Conservation (phyloP, 2,888 invertebrate species). For the Caradrina clavipalpis region DNA sequence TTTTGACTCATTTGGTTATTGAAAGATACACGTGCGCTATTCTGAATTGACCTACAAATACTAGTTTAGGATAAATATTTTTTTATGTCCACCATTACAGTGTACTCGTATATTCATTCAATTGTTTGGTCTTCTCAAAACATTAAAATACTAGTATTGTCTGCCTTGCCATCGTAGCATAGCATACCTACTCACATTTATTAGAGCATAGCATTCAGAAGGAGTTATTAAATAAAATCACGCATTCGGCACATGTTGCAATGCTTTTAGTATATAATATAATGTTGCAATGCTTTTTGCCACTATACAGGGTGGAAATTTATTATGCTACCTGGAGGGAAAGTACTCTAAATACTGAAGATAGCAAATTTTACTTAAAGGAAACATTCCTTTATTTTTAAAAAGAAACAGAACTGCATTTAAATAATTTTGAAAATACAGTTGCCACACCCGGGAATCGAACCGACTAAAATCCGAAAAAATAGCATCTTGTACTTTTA, state of each 20-base stretch:
- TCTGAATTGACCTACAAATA: constrained; percentile 5
- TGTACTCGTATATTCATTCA: background rate
- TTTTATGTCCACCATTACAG: background rate
- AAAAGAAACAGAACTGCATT: too few relatives aligned
- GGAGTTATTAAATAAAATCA: background rate
- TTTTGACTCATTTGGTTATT: background rate
- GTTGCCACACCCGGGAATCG: too few relatives aligned
- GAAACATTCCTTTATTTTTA: too few relatives aligned
- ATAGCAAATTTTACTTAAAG: too few relatives aligned
- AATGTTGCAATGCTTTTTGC: too few relatives aligned
- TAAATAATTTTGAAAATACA: too few relatives aligned
- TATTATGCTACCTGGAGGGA: too few relatives aligned
- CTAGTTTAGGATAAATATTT: background rate
- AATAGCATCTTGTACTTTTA: too few relatives aligned
- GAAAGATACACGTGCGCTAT: constrained; percentile 10
- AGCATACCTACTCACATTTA: background rate
- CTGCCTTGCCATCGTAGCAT: constrained; percentile 1
- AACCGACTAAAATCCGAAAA: too few relatives aligned
- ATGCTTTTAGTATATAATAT: too few relatives aligned
- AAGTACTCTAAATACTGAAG: too few relatives aligned
- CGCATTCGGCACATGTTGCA: background rate
- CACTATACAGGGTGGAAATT: too few relatives aligned
- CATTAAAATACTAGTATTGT: background rate
- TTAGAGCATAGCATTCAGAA: background rate
- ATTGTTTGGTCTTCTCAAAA: constrained; percentile 4